phyloP scores from a whole-genome alignment of 2,797 vertebrate species.

The Nothura maculosa region DNA sequence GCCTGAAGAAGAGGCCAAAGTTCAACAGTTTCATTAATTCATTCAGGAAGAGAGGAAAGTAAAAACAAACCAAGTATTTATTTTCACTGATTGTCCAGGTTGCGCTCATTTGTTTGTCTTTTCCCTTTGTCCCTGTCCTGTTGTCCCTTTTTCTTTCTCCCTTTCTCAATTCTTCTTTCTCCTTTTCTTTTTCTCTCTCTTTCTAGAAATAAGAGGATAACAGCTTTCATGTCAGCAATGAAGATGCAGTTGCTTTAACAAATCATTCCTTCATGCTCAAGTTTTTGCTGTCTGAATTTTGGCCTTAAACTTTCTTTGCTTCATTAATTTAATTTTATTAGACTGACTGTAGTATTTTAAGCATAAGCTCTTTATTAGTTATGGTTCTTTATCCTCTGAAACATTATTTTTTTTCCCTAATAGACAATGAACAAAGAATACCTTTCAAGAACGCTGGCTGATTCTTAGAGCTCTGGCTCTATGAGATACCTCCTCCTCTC shows the following conservation, averaged over 20 bases:
- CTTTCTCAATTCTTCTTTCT: not conserved
- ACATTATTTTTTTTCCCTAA: not conserved
- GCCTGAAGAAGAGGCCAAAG: slow-evolving; percentile 74
- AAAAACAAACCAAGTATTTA: slow-evolving; percentile 71
- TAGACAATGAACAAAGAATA: not conserved
- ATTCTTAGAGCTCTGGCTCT: not conserved
- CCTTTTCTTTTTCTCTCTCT: not conserved
- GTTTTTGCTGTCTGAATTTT: not conserved
- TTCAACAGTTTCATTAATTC: slow-evolving; percentile 78
- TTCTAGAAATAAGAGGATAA: slow-evolving; percentile 4
- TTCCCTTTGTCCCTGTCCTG: not conserved
- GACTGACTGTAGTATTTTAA: not conserved
- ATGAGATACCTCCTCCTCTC: not conserved
- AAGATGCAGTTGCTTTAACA: not conserved
- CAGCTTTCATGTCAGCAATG: not conserved
- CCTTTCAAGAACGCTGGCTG: not conserved
- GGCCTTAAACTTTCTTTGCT: not conserved
- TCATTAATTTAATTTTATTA: not conserved
- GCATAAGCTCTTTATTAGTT: not conserved
- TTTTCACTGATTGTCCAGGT: slow-evolving; percentile 63
- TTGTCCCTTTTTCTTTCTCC: not conserved
- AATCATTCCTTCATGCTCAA: not conserved
- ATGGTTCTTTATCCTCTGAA: not conserved
- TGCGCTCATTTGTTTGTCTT: slow-evolving; percentile 21
- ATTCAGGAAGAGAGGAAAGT: slow-evolving; percentile 76